Evolutionary conservation across 2,888 invertebrate species (phyloP).

Genomic region (Camponotus fellah): DNA sequence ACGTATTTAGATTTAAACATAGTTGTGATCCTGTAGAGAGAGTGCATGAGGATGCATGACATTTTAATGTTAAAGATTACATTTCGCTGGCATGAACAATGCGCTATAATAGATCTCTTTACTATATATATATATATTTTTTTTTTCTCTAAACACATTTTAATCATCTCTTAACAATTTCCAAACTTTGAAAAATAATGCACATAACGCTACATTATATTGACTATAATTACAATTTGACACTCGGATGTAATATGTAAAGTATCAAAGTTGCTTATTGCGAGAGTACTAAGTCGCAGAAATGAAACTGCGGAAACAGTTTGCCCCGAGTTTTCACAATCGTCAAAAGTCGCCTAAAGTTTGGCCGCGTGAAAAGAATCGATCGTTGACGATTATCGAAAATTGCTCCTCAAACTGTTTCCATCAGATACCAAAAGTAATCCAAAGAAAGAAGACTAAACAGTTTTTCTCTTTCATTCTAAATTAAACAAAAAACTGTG

Average conservation of each 20-base stretch:
- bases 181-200: slow-evolving; percentile 68
- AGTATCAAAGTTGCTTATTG: slow-evolving; percentile 57
- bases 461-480: slow-evolving; percentile 76
- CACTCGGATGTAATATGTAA: slow-evolving; percentile 61
- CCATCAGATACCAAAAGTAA: slow-evolving; percentile 71
- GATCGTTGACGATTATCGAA: neutral
- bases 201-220: slow-evolving; percentile 61
- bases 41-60: slow-evolving; percentile 84
- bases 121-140: slow-evolving; percentile 42
- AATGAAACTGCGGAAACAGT: slow-evolving; percentile 75
- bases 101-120: slow-evolving; percentile 81
- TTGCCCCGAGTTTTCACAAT: slow-evolving; percentile 24
- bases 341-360: neutral
- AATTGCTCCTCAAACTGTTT: slow-evolving; percentile 67
- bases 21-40: slow-evolving; percentile 77
- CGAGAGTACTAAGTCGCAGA: slow-evolving; percentile 57
- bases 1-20: slow-evolving; percentile 62
- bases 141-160: slow-evolving; percentile 61
- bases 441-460: slow-evolving; percentile 68
- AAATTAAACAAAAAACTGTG: slow-evolving; percentile 80
- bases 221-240: slow-evolving; percentile 59
- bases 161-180: slow-evolving; percentile 70
- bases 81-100: slow-evolving; percentile 83
- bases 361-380: neutral
- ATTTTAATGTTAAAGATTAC: slow-evolving; percentile 77